Base-by-base conservation (phyloP, 2,797 vertebrate genomes). In the Oreortyx pictus region DNA sequence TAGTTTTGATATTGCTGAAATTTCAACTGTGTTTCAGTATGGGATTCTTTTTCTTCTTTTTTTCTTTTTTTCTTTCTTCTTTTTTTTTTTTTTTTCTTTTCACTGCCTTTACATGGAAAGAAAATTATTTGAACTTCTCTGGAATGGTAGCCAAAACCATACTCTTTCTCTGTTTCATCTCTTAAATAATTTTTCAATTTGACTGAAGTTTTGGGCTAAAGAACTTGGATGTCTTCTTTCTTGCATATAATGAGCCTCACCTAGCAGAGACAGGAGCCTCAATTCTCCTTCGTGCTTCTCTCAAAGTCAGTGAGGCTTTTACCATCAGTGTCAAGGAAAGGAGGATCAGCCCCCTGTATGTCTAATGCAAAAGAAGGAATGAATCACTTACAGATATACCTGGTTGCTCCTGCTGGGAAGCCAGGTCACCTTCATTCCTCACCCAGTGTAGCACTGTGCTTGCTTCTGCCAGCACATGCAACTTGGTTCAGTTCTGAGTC, bases 401-500 rank as follows among this genome's bases (percentile, higher is more conserved):
- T 95, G 91, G 94, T 84, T 89, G 78, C 79, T 94, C 49, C 93
- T 91, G 88, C 89, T 64, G 88, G 44, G 76, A 62, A 95, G 64
- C 71, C 25, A 41, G 89, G 91, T 90, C 83, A 92, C 71, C 83
- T 93, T 92, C 80, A 33, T 92, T 91, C 62, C 77, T 88, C 56
- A 31, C 76, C 80, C 59, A 64, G 9, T 37, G 70, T 91, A 92
- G 68, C 72, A 62, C 39, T 41, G 44, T 19, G 39, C 79, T 82
- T 84, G 44, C 52, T 14, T 68, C 59, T 92, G 83, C 93, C 80
- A 78, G 19, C 88, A 82, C 82, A 71, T 67, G 89, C 61, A 86
- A 79, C 68, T 94, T 41, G 50, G 88, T 93, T 92, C 86, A 86
- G 41, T 91, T 92, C 90, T 95, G 95, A 92, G 87, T 96, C 95